phyloP scores from a whole-genome alignment of 2,113 vertebrate genomes.

The Sinocyclocheilus maitianheensis region DNA sequence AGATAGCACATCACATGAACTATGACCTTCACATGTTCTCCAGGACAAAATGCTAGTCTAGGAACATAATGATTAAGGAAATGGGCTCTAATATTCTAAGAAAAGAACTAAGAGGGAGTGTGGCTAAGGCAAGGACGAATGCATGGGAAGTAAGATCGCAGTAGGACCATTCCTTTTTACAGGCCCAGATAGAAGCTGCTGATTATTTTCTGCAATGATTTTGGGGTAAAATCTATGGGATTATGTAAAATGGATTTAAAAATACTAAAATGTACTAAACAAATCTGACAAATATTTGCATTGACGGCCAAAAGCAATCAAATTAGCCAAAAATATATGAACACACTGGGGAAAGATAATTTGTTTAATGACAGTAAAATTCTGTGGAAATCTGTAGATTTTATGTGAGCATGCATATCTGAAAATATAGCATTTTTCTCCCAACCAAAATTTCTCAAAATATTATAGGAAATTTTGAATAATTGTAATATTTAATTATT shows the following conservation, averaged over 20 bases:
- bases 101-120: not conserved
- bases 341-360: too few relatives aligned
- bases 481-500: not conserved
- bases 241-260: not conserved
- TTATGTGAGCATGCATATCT: not conserved
- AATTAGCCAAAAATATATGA: not conserved
- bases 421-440: not conserved
- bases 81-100: not conserved
- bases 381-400: not conserved
- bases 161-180: not conserved
- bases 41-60: not conserved
- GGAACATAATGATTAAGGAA: not conserved
- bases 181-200: not conserved
- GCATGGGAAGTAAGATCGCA: not conserved
- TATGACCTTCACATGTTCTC: not conserved
- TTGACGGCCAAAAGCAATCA: not conserved
- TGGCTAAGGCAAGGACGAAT: not conserved
- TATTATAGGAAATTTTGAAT: not conserved
- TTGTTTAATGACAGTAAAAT: not conserved
- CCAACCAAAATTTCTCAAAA: not conserved
- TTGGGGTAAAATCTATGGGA: not conserved
- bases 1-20: slow-evolving; percentile 5
- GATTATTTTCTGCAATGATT: not conserved
- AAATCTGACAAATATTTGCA: not conserved
- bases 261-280: not conserved